Evolutionary conservation across 2,888 invertebrate species (phyloP), one percentile per base, ranked within the genome.

Genomic region (Cheilosia urbana): DNA sequence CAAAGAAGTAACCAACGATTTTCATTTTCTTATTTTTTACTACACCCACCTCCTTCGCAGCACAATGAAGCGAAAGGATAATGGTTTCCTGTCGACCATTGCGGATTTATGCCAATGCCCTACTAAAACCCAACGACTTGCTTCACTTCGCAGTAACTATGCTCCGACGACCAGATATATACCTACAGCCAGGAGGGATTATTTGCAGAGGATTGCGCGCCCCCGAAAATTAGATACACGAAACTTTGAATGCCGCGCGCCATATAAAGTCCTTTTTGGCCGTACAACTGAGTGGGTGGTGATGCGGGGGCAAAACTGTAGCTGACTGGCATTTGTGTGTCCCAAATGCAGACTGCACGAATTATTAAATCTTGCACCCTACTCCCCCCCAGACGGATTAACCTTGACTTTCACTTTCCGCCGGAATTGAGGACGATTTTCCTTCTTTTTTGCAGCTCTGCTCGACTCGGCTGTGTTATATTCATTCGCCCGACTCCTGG

Each of bases 391-490:
- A 91, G 90, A 91, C 90, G 90, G 90, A 92, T 91, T 91, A 91
- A 91, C 91, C 91, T 91, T 91, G 91, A 91, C 91, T 91, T 91
- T 91, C 91, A 91, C 92, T 91, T 92, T 92, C 90, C 87, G 83
- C 62, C 83, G 79, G 87, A 79, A 81, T 79, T 68, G 84, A 84
- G 84, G 76, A 83, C 87, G 85, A 81, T 76, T 81, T 81, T 76
- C 71, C 91, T 91, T 92, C 90, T 47, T 60, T 80, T 21, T 47
- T 63, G 69, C 55, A 40, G 11, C 42, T 65, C 58, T 51, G 63
- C 73, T 81, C 62, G 45, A 71, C 19, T 19, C 37, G 60, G 58
- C 63, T 80, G 76, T 71, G 21, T 58, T 77, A 66, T 80, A 37
- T 37, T 37, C 37, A 37, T 51, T 78, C 65, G 85, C 87, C 88